Base-by-base conservation (phyloP, 2,888 invertebrate genomes). In the Digitonthophagus gazella region DNA sequence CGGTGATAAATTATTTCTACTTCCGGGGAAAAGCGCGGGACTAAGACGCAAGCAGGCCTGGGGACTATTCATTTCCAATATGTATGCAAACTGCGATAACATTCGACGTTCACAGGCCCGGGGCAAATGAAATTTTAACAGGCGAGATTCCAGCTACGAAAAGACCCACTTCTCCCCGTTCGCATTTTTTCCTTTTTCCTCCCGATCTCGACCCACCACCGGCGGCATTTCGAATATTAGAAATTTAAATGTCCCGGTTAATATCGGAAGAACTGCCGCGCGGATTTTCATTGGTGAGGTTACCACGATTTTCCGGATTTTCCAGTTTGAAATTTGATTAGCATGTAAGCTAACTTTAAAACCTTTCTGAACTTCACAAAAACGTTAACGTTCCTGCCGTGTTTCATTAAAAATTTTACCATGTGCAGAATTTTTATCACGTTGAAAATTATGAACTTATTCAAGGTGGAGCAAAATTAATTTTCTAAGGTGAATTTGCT, bases 31-130 rank as follows among this genome's bases (percentile, higher is more conserved):
- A 11, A 44, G 11, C 28, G 28, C 1, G 28, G 8, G 6, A 44
- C 28, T 44, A 44, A 44, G 28, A 44, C 28, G 28, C 28, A 44
- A 44, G 11, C 28, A 11, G n/a, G n/a, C n/a, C n/a, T 11, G 28
- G 28, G 28, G 28, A 44, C 61, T 61, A 61, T 61, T 61, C 61
- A 61, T 61, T 61, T 61, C 20, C 61, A 61, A 61, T 61, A 61
- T 61, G 61, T 61, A 61, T 61, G 61, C 61, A 61, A 61, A 61
- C 18, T 61, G 61, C 61, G 61, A 61, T 61, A 61, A 61, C 61
- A 61, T 61, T 61, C 61, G 20, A 20, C 61, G 19, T 44, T 44
- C 28, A 44, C 28, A 20, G 61, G 18, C 18, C 20, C 16, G 61
- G 61, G 61, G 18, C 61, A 61, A 61, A 61, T 61, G 61, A 61